These are phyloP conservation scores for Melopsittacus undulatus DNA, from an alignment of 2,797 vertebrate genomes.

Conservation along the genomic window DNA sequence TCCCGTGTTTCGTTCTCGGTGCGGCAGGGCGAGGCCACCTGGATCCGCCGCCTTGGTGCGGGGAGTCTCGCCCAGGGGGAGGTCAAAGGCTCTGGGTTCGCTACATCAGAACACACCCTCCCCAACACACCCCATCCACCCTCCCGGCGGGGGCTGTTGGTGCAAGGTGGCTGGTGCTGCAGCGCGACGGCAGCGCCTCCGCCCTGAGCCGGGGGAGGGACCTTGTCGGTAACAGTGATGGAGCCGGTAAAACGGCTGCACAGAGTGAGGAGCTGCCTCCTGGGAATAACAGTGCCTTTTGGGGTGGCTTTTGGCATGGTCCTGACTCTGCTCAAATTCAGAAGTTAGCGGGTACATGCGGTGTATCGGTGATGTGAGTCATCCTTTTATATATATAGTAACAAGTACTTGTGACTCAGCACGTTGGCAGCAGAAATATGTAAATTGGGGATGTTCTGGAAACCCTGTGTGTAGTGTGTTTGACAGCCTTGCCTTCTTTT, in stretches of 20 bases:
- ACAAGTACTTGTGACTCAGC: slow-evolving; percentile 36
- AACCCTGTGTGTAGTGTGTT: background rate
- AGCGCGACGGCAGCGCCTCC: background rate
- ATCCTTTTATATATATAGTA: background rate
- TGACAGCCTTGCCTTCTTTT: background rate
- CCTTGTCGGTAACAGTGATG: background rate
- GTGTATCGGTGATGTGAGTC: background rate
- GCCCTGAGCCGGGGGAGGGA: background rate
- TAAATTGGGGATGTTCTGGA: background rate
- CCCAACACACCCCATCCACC: background rate
- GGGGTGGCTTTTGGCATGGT: background rate
- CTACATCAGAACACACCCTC: background rate
- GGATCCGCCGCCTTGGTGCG: background rate
- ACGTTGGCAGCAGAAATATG: background rate
- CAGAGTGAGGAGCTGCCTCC: background rate
- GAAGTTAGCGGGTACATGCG: background rate
- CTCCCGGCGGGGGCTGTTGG: background rate
- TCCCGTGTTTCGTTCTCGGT: background rate
- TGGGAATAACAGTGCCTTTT: background rate
- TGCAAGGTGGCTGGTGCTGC: background rate
- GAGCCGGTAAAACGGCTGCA: background rate
- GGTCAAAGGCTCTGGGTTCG: background rate
- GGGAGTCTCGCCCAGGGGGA: background rate
- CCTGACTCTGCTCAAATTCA: background rate
- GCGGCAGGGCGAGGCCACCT: background rate